Conservation (phyloP, 2,888 invertebrate genomes). For the Tinea semifulvella region DNA sequence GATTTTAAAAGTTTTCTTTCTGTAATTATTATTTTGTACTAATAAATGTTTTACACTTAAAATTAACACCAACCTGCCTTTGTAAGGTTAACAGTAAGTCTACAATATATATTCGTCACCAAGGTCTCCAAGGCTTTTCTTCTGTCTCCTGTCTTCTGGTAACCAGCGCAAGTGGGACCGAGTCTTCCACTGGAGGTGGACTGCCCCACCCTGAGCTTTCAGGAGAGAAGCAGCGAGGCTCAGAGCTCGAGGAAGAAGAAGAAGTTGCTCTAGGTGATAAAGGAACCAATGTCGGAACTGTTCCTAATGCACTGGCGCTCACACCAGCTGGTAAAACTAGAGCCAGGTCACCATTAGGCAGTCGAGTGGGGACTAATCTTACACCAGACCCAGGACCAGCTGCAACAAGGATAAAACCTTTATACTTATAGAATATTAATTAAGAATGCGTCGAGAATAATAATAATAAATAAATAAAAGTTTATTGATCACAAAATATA, state of each 20-base stretch:
- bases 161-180: constrained; percentile 75
- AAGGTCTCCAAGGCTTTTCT: constrained; percentile 85
- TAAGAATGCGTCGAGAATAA: too few relatives aligned
- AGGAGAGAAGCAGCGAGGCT: constrained; percentile 66
- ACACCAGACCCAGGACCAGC: constrained; percentile 76
- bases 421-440: too few relatives aligned
- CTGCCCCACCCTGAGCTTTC: constrained; percentile 62
- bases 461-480: too few relatives aligned
- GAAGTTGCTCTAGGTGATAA: constrained; percentile 79
- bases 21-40: too few relatives aligned
- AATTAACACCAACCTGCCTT: too few relatives aligned
- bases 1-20: too few relatives aligned
- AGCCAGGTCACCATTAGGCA: constrained; percentile 86
- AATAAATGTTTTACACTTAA: too few relatives aligned
- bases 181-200: constrained; percentile 48
- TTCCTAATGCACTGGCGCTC: constrained; percentile 54
- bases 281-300: constrained; percentile 75
- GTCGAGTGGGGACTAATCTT: constrained; percentile 81
- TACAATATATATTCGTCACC: constrained; percentile 66
- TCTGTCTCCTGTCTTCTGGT: constrained; percentile 72
- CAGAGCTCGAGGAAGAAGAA: constrained; percentile 74
- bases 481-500: too few relatives aligned
- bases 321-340: constrained; percentile 77
- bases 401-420: too few relatives aligned
- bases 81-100: too few relatives aligned